Base-by-base conservation (phyloP, 2,113 vertebrate species). In the Mesocricetus auratus region DNA sequence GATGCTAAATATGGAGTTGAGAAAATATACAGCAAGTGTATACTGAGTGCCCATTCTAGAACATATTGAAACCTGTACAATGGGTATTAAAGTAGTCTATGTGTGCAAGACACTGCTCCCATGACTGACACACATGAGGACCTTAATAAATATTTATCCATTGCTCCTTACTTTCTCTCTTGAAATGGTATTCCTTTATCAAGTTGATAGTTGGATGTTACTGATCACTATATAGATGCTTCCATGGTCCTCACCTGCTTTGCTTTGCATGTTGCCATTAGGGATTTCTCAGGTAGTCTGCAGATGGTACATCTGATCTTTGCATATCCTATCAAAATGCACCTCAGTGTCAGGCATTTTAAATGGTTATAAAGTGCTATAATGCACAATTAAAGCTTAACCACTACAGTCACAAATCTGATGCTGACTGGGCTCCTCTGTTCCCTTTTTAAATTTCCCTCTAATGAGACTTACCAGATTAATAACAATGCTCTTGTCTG, bases 221-320 rank as follows among this genome's bases (percentile, higher is more conserved):
- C 0, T 88, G n/a, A 36, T 15, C 47, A 64, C 56, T 42, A 0
- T 47, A 19, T 1, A n/a, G 17, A 21, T 2, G 3, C 66, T 0
- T 15, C 29, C 60, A 64, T 62, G 3, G 6, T 81, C 10, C 42
- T 77, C 11, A 39, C 24, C 21, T 74, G 15, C 42, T 93, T 7
- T 89, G 21, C 31, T 86, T 90, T 86, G 6, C 58, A 69, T 4
- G 0, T 3, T 81, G 39, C 4, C 39, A 82, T n/a, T 82, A 56
- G 5, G 88, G 45, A 24, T 69, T 92, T 79, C 12, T 3, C 19
- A 88, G 29, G 31, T 60, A 75, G 39, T 64, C 3, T 75, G 91
- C 77, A 88, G 79, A n/a, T 10, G 1, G 1, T 47, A 58, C 26
- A 64, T 42, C 22, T 1, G 73, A 7, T 68, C 39, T 56, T 81